Base-by-base conservation (phyloP, 1,140 invertebrate genomes). In the Ridgeia piscesae region DNA sequence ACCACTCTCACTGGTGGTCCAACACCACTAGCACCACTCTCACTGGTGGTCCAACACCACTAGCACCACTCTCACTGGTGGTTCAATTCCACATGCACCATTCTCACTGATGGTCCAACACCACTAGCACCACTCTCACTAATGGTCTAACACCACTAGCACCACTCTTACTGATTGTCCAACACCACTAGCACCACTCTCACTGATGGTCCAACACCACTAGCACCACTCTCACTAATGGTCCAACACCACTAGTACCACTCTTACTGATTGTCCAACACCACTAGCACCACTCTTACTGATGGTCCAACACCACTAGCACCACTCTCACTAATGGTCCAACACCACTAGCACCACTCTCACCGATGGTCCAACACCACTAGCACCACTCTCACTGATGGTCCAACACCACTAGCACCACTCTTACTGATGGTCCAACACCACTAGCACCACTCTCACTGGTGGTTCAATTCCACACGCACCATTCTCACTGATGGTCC, bases 271-370 rank as follows among this genome's bases (percentile, higher is more conserved):
- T 50, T 9, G 2, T 77, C 58, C 58, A 77, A 77, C 58, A 77
- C 8, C 17, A 14, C 8, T 4, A 77, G 58, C 58, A 77, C 11
- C 27, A 77, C 58, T 27, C 27, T 21, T 21, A 77, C 58, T 27
- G 6, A 9, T 77, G 27, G 11, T 77, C 58, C 27, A 77, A 14
- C 8, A 14, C 58, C 58, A 77, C 58, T 14, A 14, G 6, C 58
- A 77, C 17, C 58, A 77, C 14, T 14, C 42, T 94, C 94, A 91
- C 92, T 95, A 9, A 95, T 96, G 95, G 95, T 95, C n/a, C n/a
- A n/a, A 90, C 48, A 50, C 21, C 48, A 50, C 21, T 50, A 11
- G 21, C 48, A 50, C 8, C 48, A 50, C 48, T 50, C 21, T 21
- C 48, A 50, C 48, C 21, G 21, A 11, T 50, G 58, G 2, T 77